Evolutionary conservation across 2,113 vertebrate species (phyloP).

Genomic region (Sinocyclocheilus anshuiensis): DNA sequence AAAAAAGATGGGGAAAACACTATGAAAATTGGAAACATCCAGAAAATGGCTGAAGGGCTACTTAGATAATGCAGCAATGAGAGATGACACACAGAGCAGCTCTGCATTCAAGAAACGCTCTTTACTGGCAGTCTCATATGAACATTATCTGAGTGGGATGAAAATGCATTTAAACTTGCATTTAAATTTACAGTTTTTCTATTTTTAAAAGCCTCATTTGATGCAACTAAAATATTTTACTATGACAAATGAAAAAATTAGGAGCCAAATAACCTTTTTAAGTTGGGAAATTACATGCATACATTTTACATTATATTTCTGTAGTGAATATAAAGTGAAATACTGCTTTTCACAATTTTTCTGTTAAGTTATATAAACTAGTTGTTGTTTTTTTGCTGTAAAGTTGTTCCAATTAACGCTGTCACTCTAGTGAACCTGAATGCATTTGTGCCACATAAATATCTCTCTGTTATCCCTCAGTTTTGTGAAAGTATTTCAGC

Average conservation of each 20-base stretch:
- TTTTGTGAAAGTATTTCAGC: too few species aligned
- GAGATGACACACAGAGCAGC: slow-evolving; percentile 69
- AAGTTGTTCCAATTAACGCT: not conserved
- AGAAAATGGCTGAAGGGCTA: slow-evolving; percentile 76
- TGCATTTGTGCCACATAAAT: not conserved
- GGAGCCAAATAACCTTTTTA: not conserved
- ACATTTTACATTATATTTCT: not conserved
- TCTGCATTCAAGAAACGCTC: slow-evolving; percentile 68
- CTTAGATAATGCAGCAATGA: slow-evolving; percentile 77
- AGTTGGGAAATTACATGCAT: not conserved
- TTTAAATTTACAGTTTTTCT: not conserved
- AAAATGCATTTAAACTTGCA: not conserved
- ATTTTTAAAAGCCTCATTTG: not conserved
- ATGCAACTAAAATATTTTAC: not conserved
- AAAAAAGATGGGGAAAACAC: slow-evolving; percentile 56
- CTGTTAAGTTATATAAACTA: not conserved
- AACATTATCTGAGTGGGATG: not conserved
- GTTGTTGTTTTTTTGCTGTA: not conserved
- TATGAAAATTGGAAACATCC: slow-evolving; percentile 58
- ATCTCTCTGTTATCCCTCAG: not conserved
- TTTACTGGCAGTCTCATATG: slow-evolving; percentile 61
- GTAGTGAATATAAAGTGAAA: not conserved
- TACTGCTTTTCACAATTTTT: not conserved
- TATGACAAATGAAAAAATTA: not conserved
- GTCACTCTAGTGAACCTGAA: not conserved